These are phyloP conservation scores for Ptyas mucosa DNA, from an alignment of 2,113 vertebrate species.

Conservation along the genomic window DNA sequence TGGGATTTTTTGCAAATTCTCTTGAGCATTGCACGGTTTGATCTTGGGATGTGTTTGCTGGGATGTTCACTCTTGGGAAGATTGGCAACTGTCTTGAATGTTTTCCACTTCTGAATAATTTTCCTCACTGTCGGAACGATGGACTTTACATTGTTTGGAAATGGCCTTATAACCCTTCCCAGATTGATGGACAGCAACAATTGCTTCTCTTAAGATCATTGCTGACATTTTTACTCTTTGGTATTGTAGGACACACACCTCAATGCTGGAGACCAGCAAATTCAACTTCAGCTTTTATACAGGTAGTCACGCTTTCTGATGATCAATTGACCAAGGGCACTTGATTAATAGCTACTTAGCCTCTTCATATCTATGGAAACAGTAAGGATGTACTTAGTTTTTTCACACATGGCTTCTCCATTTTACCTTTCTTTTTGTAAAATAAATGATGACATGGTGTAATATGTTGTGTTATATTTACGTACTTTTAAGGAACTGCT, in stretches of 20 bases:
- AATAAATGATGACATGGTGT: no score
- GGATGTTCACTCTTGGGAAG: no score
- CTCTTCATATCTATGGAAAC: not conserved
- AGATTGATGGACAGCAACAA: not conserved
- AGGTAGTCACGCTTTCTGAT: not conserved
- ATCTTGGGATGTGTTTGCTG: no score
- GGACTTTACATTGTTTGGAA: not conserved
- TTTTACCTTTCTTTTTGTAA: no score
- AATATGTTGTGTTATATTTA: no score
- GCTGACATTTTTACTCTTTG: not conserved
- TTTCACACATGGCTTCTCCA: no score
- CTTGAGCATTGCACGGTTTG: no score
- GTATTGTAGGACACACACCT: not conserved
- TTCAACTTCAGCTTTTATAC: not conserved
- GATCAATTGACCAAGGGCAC: not conserved
- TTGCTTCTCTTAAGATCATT: not conserved
- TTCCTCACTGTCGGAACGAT: no score
- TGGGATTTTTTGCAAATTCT: no score
- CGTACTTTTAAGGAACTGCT: not conserved
- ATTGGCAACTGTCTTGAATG: no score
- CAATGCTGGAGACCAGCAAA: not conserved
- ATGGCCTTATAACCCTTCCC: not conserved
- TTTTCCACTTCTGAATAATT: no score
- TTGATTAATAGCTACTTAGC: not conserved
- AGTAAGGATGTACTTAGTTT: not conserved